These are phyloP conservation scores for Actinemys pallida DNA, from an alignment of 2,113 vertebrate genomes.

Conservation along the genomic window DNA sequence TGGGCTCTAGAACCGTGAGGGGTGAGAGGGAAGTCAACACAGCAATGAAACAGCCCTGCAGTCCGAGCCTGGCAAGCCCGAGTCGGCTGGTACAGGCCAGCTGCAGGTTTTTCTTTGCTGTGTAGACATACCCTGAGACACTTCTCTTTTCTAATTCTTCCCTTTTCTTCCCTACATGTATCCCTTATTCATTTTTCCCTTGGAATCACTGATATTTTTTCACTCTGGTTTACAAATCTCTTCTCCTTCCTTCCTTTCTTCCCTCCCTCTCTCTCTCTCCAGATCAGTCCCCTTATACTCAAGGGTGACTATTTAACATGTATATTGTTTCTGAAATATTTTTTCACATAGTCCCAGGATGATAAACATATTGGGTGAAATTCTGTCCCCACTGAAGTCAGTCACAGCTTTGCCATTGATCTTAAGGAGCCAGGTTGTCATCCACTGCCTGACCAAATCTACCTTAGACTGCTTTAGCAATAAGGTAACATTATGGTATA, in stretches of 20 bases:
- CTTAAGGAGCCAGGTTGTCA: not conserved
- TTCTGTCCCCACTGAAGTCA: rapidly evolving
- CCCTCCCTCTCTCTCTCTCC: not conserved
- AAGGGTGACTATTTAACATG: not conserved
- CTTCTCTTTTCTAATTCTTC: not conserved
- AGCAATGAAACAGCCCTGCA: not conserved
- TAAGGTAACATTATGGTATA: rapidly evolving
- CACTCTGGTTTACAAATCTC: not conserved
- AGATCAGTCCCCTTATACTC: not conserved
- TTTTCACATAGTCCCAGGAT: not conserved
- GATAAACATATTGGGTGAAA: not conserved
- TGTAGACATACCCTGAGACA: not conserved
- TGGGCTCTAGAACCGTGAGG: not conserved
- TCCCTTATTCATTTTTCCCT: not conserved
- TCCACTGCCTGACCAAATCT: not conserved
- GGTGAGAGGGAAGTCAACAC: not conserved
- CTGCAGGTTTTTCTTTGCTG: not conserved
- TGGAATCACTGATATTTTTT: not conserved
- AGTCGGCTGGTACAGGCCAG: not conserved
- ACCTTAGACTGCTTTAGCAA: not conserved
- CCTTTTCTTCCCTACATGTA: not conserved
- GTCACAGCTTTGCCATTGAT: not conserved
- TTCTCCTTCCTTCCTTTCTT: not conserved
- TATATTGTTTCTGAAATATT: not conserved
- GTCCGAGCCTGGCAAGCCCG: not conserved